Conservation (phyloP, 2,113 vertebrate genomes). For the Oryzias woworae region DNA sequence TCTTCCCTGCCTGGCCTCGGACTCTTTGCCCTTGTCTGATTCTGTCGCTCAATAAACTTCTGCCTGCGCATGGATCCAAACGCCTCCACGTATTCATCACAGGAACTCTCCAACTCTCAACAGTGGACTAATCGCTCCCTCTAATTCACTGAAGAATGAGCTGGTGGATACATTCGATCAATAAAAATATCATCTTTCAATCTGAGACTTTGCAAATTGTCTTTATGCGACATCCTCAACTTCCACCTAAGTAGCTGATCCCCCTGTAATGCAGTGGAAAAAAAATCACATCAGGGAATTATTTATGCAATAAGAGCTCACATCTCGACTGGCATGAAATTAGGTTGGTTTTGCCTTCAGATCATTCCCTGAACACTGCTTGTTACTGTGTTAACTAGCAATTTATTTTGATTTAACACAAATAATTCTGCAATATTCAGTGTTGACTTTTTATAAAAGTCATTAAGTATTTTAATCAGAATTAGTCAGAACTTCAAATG, state of each 20-base stretch:
- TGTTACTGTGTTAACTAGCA: background rate
- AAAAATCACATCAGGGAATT: constrained; percentile 2
- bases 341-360: constrained; percentile 4
- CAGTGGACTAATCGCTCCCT: constrained; percentile 4
- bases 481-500: no score
- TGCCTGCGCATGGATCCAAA: constrained; percentile 3
- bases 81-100: constrained; percentile 4
- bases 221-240: constrained; percentile 16
- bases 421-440: no score
- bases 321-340: constrained; percentile 8
- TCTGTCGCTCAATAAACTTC: background rate
- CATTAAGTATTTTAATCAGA: no score
- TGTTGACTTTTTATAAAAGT: no score
- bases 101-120: constrained; percentile 1
- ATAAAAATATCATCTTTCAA: constrained; percentile 25
- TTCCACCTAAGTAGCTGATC: constrained; percentile 9
- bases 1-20: no score
- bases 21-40: no score
- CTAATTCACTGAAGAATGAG: constrained; percentile 1
- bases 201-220: constrained; percentile 20
- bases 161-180: constrained; percentile 28
- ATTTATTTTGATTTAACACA: no score
- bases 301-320: constrained; percentile 2
- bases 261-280: constrained; percentile 3
- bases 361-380: background rate